These are phyloP conservation scores for Candidula unifasciata DNA, from an alignment of 2,888 invertebrate species.

Conservation along the genomic window DNA sequence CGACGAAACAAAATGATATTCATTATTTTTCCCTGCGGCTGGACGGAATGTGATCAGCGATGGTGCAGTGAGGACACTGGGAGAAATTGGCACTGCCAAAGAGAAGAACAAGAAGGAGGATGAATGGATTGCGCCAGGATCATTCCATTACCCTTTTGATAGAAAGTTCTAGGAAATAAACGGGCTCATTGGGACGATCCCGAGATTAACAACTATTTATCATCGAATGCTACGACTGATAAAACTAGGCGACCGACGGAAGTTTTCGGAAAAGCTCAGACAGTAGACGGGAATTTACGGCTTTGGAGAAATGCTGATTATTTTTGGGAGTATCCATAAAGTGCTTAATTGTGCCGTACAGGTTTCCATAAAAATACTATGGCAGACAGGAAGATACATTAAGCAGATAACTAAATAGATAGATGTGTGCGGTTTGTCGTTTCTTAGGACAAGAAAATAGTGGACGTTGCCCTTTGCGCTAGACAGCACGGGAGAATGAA, in stretches of 20 bases:
- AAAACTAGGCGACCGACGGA: not conserved
- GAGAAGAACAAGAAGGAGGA: not conserved
- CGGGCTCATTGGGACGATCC: not conserved
- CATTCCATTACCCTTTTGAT: slow-evolving; percentile 25
- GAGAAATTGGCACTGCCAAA: not conserved
- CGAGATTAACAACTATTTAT: slow-evolving; percentile 18
- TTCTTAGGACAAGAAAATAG: too few species aligned
- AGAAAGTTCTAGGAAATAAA: slow-evolving; percentile 5
- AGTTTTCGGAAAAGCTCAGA: too few species aligned
- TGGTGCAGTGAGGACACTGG: not conserved
- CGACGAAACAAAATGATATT: not conserved
- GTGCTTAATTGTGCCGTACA: too few species aligned
- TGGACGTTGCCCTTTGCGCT: too few species aligned
- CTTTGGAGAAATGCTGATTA: too few species aligned
- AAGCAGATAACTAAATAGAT: too few species aligned
- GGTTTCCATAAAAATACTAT: too few species aligned
- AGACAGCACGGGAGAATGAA: too few species aligned
- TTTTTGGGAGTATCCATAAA: too few species aligned
- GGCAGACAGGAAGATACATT: too few species aligned
- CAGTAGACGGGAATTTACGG: too few species aligned
- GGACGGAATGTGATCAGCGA: not conserved
- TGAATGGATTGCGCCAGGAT: slow-evolving; percentile 1
- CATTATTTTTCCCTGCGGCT: not conserved
- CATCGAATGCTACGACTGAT: slow-evolving; percentile 3
- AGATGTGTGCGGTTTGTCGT: too few species aligned